phyloP scores from a whole-genome alignment of 2,888 invertebrate species.

The Linnaemya vulpina region DNA sequence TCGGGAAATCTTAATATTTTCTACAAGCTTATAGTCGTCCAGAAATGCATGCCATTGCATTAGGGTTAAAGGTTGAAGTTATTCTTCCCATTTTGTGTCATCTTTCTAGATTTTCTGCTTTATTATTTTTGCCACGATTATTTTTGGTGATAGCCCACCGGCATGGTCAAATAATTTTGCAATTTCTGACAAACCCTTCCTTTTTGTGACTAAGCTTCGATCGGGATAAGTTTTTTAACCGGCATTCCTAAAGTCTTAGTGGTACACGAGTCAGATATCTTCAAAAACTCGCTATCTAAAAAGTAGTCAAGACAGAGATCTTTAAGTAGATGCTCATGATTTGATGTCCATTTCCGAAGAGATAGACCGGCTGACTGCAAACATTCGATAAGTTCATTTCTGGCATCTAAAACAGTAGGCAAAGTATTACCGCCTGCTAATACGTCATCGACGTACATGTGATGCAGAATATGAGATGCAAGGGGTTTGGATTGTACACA shows the following conservation, averaged over 20 bases:
- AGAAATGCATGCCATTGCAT: background rate
- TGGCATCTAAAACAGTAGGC: background rate
- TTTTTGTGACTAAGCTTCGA: background rate
- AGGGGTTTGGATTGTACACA: slow-evolving; percentile 27
- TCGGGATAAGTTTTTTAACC: background rate
- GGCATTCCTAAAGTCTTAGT: slow-evolving; percentile 45
- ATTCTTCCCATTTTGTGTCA: slow-evolving; percentile 16
- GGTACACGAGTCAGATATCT: slow-evolving; percentile 15
- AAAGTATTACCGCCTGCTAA: background rate
- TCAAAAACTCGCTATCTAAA: slow-evolving; percentile 21
- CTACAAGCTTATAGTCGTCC: slow-evolving; percentile 5
- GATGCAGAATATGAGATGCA: slow-evolving; percentile 27
- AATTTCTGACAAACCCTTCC: slow-evolving; percentile 1
- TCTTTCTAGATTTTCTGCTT: slow-evolving; percentile 26
- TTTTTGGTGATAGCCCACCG: too few species aligned
- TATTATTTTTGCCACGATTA: slow-evolving; percentile 3
- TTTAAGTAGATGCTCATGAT: background rate
- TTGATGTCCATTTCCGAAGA: slow-evolving; percentile 41
- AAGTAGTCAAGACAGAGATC: slow-evolving; percentile 5
- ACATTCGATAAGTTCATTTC: slow-evolving; percentile 15
- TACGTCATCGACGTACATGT: slow-evolving; percentile 40
- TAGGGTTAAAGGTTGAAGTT: background rate
- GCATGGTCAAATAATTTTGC: slow-evolving; percentile 2
- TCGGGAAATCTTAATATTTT: slow-evolving; percentile 13
- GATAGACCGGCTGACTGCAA: slow-evolving; percentile 33